Conservation (phyloP, 1,140 invertebrate species). For the Eurosta solidaginis region DNA sequence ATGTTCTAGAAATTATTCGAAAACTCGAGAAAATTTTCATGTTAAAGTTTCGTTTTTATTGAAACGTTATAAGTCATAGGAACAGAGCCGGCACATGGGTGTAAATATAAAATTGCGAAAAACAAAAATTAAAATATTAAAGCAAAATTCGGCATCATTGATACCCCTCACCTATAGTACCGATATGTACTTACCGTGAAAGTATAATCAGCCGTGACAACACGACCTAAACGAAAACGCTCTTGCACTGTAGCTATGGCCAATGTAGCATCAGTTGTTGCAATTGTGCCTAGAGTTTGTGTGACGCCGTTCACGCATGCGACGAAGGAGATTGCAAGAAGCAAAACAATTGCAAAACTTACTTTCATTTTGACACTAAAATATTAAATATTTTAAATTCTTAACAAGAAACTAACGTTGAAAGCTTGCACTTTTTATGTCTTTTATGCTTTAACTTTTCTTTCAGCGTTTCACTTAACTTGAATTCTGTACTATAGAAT, state of each 20-base stretch:
- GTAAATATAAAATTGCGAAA: neutral
- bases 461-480: neutral
- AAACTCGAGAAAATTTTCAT: too few relatives aligned
- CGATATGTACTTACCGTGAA: neutral
- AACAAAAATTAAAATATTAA: neutral
- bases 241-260: neutral
- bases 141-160: neutral
- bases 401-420: neutral
- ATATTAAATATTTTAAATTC: neutral
- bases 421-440: neutral
- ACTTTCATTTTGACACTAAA: neutral
- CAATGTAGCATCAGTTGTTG: neutral
- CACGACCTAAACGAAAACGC: neutral
- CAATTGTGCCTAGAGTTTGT: neutral
- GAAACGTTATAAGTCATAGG: too few relatives aligned
- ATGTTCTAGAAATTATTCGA: too few relatives aligned
- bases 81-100: too few relatives aligned
- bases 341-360: neutral
- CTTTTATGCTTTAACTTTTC: neutral
- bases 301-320: neutral
- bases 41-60: too few relatives aligned
- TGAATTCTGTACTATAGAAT: neutral
- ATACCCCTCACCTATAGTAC: slow-evolving; percentile 36
- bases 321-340: neutral
- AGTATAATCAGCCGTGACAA: neutral